These are phyloP conservation scores for Lathamus discolor DNA, from an alignment of 2,113 vertebrate species.

Conservation along the genomic window DNA sequence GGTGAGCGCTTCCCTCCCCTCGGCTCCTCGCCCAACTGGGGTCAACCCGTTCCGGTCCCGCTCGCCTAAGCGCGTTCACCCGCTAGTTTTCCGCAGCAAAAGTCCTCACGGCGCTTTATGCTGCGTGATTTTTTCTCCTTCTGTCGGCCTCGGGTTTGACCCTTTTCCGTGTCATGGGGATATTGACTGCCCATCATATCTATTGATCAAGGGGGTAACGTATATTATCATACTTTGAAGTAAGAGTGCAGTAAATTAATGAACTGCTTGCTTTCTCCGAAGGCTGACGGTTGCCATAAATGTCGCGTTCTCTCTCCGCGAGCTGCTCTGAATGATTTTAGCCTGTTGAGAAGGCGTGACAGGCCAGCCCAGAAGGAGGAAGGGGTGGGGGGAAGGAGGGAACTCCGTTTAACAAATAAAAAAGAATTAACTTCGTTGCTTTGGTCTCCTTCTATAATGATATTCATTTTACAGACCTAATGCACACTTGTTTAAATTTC, in stretches of 20 bases:
- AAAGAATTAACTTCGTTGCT: conserved; percentile 89
- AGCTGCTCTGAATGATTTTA: conserved; percentile 84
- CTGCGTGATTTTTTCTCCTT: background rate
- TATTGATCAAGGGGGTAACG: conserved; percentile 77
- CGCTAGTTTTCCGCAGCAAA: background rate
- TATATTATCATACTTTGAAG: conserved; percentile 72
- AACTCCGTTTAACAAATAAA: conserved; percentile 88
- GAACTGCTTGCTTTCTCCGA: conserved; percentile 80
- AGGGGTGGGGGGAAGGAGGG: conserved; percentile 87
- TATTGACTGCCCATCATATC: conserved; percentile 82
- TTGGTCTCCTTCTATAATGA: conserved; percentile 82
- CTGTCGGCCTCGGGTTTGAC: conserved; percentile 25
- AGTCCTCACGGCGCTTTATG: background rate
- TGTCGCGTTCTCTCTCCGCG: conserved; percentile 78
- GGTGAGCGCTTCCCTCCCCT: background rate
- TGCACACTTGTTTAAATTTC: conserved; percentile 79
- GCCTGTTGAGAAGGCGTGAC: conserved; percentile 92
- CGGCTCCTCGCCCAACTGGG: background rate
- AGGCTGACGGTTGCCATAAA: conserved; percentile 82
- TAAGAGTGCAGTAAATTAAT: conserved; percentile 82
- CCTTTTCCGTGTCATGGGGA: conserved; percentile 3
- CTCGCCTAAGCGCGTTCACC: background rate
- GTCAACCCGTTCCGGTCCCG: background rate
- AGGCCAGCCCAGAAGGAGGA: conserved; percentile 90
- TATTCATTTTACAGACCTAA: conserved; percentile 84